phyloP scores from a whole-genome alignment of 2,888 invertebrate species.

The Microplitis deprimator region DNA sequence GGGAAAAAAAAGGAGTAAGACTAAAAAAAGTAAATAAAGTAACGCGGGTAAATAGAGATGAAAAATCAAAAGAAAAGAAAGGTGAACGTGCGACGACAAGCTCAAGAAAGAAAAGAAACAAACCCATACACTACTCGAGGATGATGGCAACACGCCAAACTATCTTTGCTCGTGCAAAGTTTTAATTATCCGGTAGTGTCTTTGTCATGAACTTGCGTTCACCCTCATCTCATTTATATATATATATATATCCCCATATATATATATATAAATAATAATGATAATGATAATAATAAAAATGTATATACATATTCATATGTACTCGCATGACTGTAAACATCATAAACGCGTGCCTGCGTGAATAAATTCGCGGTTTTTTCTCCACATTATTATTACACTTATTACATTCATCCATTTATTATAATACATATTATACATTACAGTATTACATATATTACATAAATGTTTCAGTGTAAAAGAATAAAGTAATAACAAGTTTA shows the following conservation, averaged over 20 bases:
- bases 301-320: not conserved
- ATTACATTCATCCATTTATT: not conserved
- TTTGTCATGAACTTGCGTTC: slow-evolving; percentile 26
- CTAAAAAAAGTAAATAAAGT: slow-evolving; percentile 25
- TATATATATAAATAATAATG: slow-evolving; percentile 15
- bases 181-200: slow-evolving; percentile 50
- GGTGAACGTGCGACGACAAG: slow-evolving; percentile 22
- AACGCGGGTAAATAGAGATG: slow-evolving; percentile 14
- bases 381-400: not conserved
- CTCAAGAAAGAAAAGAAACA: slow-evolving; percentile 21
- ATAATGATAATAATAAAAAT: not conserved
- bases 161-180: slow-evolving; percentile 52
- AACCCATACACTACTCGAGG: slow-evolving; percentile 32
- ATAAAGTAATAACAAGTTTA: not conserved
- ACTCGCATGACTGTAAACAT: not conserved
- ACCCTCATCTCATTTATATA: slow-evolving; percentile 7
- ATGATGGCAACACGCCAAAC: slow-evolving; percentile 51
- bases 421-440: not conserved
- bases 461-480: not conserved
- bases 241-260: not conserved
- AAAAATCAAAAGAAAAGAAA: slow-evolving; percentile 12
- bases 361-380: slow-evolving; percentile 24
- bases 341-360: slow-evolving; percentile 31
- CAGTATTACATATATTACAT: slow-evolving; percentile 1
- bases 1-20: slow-evolving; percentile 7